Base-by-base conservation (phyloP, 2,113 vertebrate genomes). In the Hepsetus odoe region DNA sequence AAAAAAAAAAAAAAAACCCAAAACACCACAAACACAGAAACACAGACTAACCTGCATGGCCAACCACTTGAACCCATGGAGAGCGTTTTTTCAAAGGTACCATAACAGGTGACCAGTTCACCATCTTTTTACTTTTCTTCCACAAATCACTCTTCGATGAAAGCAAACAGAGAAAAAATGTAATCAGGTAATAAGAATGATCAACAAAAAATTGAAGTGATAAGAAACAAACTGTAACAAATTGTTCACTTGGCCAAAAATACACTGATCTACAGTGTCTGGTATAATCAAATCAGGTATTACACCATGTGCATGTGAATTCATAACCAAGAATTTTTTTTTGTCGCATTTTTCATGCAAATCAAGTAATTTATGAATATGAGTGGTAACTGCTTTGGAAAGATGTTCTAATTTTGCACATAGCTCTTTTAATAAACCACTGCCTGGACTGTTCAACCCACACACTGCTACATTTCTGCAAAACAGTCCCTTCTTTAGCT, bases 61-160 rank as follows among this genome's bases (percentile, higher is more conserved):
- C 95, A 0, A 95, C 93, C 16, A 96, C 91, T 87, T 95, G 95
- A 49, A 96, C 92, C 95, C 94, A 95, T 6, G 93, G 89, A 64
- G 93, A 92, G 58, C 90, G 90, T 77, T 94, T 94, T 24, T 88
- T 92, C 75, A 92, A 91, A 82, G 92, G 92, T 76, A 93, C 91
- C 18, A 92, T 79, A n/a, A 94, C 87, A 0, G 92, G 90, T 0
- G 91, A 89, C 80, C 89, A 94, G 66, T 93, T 93, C 81, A 93
- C 88, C 81, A 92, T 89, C 0, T 82, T 91, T 89, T 92, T 92
- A 83, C 90, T 87, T 84, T 93, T 94, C 85, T 87, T 94, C 93
- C 94, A 94, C 13, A 89, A 79, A 75, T 90, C 89, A 82, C 77
- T 93, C 94, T 94, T 38, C 26, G 22, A 85, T 70, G 46, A 28